A percentile compares a stretch with the other conserved stretches of the same genome.
Conservation (phyloP, 2,888 invertebrate species). For the Hymenopus coronatus region DNA sequence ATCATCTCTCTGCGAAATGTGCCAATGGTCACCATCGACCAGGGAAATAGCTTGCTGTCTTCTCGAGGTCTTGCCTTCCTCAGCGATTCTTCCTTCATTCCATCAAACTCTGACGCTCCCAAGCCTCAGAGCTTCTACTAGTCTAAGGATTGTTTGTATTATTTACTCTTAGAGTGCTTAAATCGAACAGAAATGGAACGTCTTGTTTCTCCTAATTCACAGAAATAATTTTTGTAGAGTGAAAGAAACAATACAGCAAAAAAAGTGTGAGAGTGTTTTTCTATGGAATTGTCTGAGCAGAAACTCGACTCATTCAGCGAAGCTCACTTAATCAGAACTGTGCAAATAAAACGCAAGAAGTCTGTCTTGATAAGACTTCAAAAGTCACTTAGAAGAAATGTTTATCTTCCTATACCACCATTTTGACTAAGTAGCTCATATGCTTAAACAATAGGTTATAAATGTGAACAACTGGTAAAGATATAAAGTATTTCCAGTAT, state of each 20-base stretch:
- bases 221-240: conserved; percentile 13
- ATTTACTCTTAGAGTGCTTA: background rate
- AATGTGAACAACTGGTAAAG: background rate
- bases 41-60: background rate
- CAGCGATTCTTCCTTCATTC: background rate
- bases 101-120: conserved; percentile 6
- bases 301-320: background rate
- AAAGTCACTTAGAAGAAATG: background rate
- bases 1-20: background rate
- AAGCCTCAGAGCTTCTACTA: background rate
- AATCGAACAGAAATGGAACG: background rate
- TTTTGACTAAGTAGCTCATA: background rate
- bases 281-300: background rate
- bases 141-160: conserved; percentile 1
- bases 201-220: background rate
- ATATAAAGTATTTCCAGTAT: background rate
- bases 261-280: background rate
- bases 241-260: background rate
- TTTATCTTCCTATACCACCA: background rate
- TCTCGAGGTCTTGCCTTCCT: background rate
- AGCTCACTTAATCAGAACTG: background rate
- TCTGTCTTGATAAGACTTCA: background rate
- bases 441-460: background rate
- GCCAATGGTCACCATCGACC: conserved; percentile 1
- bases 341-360: background rate